A percentile compares a stretch with the other conserved stretches of the same genome.
Evolutionary conservation across 2,888 invertebrate genomes (phyloP).

Genomic region (Platycheirus rosarum): DNA sequence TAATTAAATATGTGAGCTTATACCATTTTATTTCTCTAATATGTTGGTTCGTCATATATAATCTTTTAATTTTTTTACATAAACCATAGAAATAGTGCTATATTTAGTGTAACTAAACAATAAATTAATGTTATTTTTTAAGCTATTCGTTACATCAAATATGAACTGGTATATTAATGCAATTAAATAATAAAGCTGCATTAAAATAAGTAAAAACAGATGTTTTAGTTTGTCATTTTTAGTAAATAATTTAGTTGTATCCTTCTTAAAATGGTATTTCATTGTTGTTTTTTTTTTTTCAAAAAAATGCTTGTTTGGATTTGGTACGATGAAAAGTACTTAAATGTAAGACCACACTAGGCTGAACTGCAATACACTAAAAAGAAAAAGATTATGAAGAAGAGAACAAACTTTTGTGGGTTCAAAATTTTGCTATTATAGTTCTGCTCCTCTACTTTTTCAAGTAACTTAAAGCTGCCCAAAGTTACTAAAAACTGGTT

Average conservation of each 20-base stretch:
- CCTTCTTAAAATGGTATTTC: neutral
- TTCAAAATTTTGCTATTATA: too few species aligned
- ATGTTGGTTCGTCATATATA: conserved; percentile 38
- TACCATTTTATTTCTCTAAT: conserved; percentile 44
- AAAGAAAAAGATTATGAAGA: too few species aligned
- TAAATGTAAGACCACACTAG: too few species aligned
- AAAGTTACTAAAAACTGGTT: too few species aligned
- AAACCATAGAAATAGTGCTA: conserved; percentile 57
- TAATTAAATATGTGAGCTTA: conserved; percentile 3
- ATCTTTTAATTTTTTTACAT: conserved; percentile 57
- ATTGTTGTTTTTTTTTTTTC: too few species aligned
- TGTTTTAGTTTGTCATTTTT: neutral
- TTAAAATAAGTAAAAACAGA: conserved; percentile 46
- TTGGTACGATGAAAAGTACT: too few species aligned
- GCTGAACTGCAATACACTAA: too few species aligned
- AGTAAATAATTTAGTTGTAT: neutral
- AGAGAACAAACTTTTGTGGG: too few species aligned
- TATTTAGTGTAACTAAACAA: conserved; percentile 69
- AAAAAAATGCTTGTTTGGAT: too few species aligned
- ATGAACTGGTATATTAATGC: conserved; percentile 59
- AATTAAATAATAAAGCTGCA: conserved; percentile 55
- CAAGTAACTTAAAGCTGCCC: too few species aligned
- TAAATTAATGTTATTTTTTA: conserved; percentile 72
- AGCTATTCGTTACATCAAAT: conserved; percentile 64
- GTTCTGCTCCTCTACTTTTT: too few species aligned